These are phyloP conservation scores for Drosophila parthenogenetica DNA, from an alignment of 2,888 invertebrate genomes.

Conservation along the genomic window DNA sequence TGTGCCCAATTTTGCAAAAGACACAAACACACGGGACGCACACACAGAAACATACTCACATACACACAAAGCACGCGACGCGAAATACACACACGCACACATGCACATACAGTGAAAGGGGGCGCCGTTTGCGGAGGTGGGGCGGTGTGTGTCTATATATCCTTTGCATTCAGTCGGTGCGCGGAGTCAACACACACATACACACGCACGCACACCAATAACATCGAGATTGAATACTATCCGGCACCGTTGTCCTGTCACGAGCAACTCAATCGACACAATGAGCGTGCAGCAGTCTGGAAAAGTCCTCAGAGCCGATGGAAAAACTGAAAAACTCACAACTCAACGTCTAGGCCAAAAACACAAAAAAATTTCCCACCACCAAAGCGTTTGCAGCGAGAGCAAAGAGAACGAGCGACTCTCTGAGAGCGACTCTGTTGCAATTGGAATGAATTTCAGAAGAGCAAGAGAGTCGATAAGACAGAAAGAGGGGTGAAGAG, in stretches of 20 bases:
- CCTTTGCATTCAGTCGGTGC: constrained; percentile 58
- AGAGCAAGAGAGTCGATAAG: constrained; percentile 1
- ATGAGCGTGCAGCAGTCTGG: constrained; percentile 76
- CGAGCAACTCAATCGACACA: constrained; percentile 85
- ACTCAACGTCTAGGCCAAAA: constrained; percentile 42
- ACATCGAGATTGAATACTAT: constrained; percentile 29
- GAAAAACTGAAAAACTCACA: constrained; percentile 51
- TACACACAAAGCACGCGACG: constrained; percentile 23
- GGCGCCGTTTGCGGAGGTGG: constrained; percentile 23
- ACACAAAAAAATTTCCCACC: constrained; percentile 62
- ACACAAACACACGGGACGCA: constrained; percentile 50
- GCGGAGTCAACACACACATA: constrained; percentile 37
- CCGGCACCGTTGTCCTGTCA: constrained; percentile 83
- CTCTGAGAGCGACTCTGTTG: constrained; percentile 11
- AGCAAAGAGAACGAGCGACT: not conserved
- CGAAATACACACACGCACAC: constrained; percentile 16
- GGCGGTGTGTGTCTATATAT: constrained; percentile 51
- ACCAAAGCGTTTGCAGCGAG: constrained; percentile 59
- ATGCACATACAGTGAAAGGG: constrained; percentile 30
- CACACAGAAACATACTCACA: constrained; percentile 39
- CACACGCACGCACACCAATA: constrained; percentile 9
- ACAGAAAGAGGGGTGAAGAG: constrained; percentile 6
- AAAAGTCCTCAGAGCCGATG: constrained; percentile 78
- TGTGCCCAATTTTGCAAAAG: constrained; percentile 66
- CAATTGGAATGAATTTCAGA: constrained; percentile 22